Conservation (phyloP, 1,140 invertebrate genomes). For the Rhagoletis pomonella region DNA sequence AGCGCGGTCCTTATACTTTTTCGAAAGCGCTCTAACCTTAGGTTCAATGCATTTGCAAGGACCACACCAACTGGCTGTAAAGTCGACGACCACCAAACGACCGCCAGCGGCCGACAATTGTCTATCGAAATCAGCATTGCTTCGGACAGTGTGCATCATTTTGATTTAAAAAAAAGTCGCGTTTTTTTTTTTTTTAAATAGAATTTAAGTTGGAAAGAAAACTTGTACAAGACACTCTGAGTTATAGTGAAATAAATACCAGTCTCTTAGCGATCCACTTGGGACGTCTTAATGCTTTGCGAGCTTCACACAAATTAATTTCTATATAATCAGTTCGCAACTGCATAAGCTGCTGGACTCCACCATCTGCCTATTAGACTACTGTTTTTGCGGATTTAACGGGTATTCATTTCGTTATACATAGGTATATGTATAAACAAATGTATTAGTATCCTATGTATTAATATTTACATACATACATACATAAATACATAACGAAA, state of each 20-base stretch:
- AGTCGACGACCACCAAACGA: conserved; percentile 92
- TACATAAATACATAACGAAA: no score
- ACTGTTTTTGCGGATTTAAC: no score
- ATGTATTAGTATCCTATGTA: no score
- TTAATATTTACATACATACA: no score
- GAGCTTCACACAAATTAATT: conserved; percentile 24
- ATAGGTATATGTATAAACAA: no score
- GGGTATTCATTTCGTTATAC: no score
- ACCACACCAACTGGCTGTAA: conserved; percentile 87
- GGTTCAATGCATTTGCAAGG: conserved; percentile 95
- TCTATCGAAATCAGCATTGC: conserved; percentile 75
- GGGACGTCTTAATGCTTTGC: conserved; percentile 21
- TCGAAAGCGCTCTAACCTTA: conserved; percentile 80
- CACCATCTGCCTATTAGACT: no score
- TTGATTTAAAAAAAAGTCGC: neutral
- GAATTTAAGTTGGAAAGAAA: conserved; percentile 22
- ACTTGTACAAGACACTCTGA: neutral
- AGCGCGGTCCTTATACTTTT: conserved; percentile 74
- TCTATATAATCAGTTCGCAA: no score
- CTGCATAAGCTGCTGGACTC: no score
- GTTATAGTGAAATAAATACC: neutral
- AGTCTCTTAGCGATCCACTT: conserved; percentile 11
- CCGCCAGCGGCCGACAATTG: conserved; percentile 82
- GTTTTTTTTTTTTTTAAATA: neutral
- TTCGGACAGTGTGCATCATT: conserved; percentile 64